Conservation (phyloP, 2,888 invertebrate species). For the Orchestes rusci region DNA sequence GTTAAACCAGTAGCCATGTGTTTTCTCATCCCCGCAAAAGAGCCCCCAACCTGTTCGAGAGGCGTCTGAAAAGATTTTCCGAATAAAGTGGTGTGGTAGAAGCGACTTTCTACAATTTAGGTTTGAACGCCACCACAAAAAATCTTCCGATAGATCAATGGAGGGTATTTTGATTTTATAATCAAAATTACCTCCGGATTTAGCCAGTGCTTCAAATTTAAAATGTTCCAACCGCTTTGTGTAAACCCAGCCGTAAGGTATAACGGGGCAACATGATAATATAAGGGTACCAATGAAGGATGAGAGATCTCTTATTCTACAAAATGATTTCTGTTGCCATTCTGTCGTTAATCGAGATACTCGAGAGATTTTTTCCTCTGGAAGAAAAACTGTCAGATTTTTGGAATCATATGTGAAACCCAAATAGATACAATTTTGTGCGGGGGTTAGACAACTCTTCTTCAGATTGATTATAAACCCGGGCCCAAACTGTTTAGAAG, state of each 20-base stretch:
- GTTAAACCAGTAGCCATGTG: not conserved
- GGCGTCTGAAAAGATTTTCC: not conserved
- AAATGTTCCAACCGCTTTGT: not conserved
- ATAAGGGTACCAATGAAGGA: not conserved
- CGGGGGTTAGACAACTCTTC: not conserved
- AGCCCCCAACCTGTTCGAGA: not conserved
- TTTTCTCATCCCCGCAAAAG: not conserved
- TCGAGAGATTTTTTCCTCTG: slow-evolving; percentile 1
- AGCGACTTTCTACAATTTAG: not conserved
- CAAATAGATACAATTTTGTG: not conserved
- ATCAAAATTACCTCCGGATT: not conserved
- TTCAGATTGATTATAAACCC: not conserved
- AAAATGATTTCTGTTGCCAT: not conserved
- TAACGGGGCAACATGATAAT: slow-evolving; percentile 1
- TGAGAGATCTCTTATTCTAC: slow-evolving; percentile 1
- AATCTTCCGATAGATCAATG: not conserved
- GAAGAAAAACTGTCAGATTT: not conserved
- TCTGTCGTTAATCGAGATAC: not conserved
- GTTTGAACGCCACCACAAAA: not conserved
- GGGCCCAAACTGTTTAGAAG: not conserved
- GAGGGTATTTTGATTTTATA: not conserved
- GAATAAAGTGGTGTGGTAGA: not conserved
- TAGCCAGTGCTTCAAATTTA: slow-evolving; percentile 2
- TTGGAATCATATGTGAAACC: not conserved
- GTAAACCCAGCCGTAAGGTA: slow-evolving; percentile 2